A percentile compares a stretch with the other conserved stretches of the same genome.
Evolutionary conservation across 2,797 vertebrate species (phyloP).

Genomic region (Emydoidea blandingii): DNA sequence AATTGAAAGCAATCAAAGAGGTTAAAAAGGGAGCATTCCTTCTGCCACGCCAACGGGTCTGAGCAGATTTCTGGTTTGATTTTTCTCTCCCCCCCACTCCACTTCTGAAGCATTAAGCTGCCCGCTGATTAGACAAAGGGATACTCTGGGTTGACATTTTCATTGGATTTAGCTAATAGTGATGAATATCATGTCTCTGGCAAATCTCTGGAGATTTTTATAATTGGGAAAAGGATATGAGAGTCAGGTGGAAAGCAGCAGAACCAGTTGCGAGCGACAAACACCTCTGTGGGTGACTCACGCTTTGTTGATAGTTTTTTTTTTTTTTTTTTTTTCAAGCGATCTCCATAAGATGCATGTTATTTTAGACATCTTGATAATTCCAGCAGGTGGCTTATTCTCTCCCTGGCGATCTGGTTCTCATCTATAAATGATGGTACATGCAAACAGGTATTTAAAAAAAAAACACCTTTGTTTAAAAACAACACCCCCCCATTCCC

Average conservation of each 20-base stretch:
- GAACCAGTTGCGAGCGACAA: conserved; percentile 45
- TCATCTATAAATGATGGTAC: not conserved
- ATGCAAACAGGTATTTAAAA: not conserved
- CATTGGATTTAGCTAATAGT: conserved; percentile 70
- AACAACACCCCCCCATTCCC: fast-evolving
- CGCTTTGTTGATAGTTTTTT: conserved; percentile 44
- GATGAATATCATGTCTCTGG: conserved; percentile 74
- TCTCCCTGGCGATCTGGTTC: not conserved
- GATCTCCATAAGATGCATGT: not conserved
- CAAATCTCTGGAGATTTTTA: conserved; percentile 62
- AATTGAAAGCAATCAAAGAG: conserved; percentile 58
- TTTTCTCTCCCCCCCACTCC: conserved; percentile 64
- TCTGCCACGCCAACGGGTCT: conserved; percentile 69
- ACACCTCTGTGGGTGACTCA: conserved; percentile 35
- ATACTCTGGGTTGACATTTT: conserved; percentile 70
- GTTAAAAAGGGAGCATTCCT: conserved; percentile 71
- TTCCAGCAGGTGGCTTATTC: conserved; percentile 3
- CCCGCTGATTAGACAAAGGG: conserved; percentile 76
- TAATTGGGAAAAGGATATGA: conserved; percentile 54
- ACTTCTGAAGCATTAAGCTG: conserved; percentile 65
- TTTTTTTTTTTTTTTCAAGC: conserved; percentile 24
- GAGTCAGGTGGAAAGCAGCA: conserved; percentile 67
- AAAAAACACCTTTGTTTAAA: not conserved
- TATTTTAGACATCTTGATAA: not conserved
- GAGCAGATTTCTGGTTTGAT: conserved; percentile 73